Base-by-base conservation (phyloP, 2,888 invertebrate species). In the Dyspetes luteomarginatus region DNA sequence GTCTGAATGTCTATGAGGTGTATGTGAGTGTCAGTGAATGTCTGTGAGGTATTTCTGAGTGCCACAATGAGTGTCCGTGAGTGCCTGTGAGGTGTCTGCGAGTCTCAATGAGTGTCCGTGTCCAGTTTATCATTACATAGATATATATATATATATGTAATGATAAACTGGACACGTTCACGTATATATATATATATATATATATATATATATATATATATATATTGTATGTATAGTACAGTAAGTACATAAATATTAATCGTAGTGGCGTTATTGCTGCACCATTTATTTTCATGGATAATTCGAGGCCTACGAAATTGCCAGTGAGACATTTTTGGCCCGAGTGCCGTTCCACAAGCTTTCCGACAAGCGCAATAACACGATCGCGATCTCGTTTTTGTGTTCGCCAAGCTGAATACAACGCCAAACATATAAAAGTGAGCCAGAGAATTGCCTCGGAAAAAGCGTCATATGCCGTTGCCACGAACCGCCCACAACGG, bases 391-490 rank as follows among this genome's bases (percentile, higher is more conserved):
- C 45, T 41, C 24, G 22, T 19, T 28, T 28, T n/a, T 28, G 5
- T 9, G 26, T n/a, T n/a, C n/a, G 26, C 15, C 26, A 48, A 28
- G 55, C 36, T 45, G 62, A 45, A 55, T 28, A 41, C 9, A 55
- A n/a, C 22, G 64, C 24, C 43, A 26, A 28, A 28, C 48, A 48
- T 48, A 17, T n/a, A 64, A 45, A 64, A 28, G 48, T 24, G 36
- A 52, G 45, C 45, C 30, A 48, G 65, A 48, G 77, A 26, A 56
- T 50, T 56, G 52, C 22, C n/a, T 43, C 52, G 43, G 22, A 26
- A 62, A 64, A 30, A 69, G 41, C 71, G 56, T 78, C 78, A 72
- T 52, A 72, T 78, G 60, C 60, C 67, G 65, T 60, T 58, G 48
- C 22, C 55, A 58, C 17, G 58, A 64, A 52, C 55, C 77, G 71